Base-by-base conservation (phyloP, 1,140 invertebrate species). In the Polypedilum vanderplanki region DNA sequence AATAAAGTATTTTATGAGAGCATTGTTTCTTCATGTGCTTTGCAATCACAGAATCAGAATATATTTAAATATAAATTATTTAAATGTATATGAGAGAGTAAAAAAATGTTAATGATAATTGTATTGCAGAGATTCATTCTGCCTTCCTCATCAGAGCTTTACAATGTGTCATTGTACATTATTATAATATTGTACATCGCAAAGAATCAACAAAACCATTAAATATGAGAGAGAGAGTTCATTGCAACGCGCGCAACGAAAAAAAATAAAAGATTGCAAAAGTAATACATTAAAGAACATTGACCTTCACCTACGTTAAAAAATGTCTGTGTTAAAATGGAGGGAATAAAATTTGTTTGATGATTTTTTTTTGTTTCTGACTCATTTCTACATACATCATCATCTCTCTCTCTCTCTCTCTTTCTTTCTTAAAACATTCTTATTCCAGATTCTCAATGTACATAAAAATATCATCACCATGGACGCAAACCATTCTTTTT, bases 251-350 rank as follows among this genome's bases (percentile, higher is more conserved):
- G 24, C 24, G 24, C 24, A 33, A 33, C 24, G 24, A 33, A 33
- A 33, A 33, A 33, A 33, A 33, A 57, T n/a, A 46, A 46, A 57
- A n/a, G n/a, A 57, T 57, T 57, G 46, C 46, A 57, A n/a, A 57
- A 57, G n/a, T n/a, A 57, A 57, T 57, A 57, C 46, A 57, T 57
- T 57, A 57, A 57, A 57, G 46, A n/a, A 57, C 46, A 57, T 57
- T 57, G 46, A 57, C 46, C 46, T 57, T 57, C 46, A 57, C 46
- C 46, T 57, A 57, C 46, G 46, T 57, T n/a, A 12, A 57, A 57
- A 57, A 57, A 57, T 57, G 46, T 57, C 46, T 57, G 46, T 57
- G n/a, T 57, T 12, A 33, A 33, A 33, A 33, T 33, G 24, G 24
- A 33, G 24, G 24, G 24, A 33, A 33, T 33, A 33, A 33, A 3